These are phyloP conservation scores for Agonum fuliginosum DNA, from an alignment of 2,888 invertebrate species.

Conservation along the genomic window DNA sequence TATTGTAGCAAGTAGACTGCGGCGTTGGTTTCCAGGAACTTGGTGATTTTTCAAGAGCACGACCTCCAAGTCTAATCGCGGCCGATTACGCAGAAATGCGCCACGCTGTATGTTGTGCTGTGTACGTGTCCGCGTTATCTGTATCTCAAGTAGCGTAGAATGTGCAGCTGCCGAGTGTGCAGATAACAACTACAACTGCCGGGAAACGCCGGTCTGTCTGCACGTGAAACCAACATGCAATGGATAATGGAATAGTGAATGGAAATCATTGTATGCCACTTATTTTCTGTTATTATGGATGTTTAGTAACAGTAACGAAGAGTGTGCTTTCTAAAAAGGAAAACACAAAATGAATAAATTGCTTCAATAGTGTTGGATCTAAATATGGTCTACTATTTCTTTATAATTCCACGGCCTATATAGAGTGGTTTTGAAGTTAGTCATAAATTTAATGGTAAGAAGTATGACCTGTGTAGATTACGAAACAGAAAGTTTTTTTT, in stretches of 20 bases:
- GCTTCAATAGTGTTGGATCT: no score
- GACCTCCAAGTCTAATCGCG: conserved; percentile 11
- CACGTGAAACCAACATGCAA: neutral
- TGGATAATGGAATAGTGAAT: neutral
- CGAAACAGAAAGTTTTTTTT: no score
- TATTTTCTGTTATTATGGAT: no score
- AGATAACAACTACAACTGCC: neutral
- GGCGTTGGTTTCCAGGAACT: conserved; percentile 14
- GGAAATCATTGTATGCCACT: no score
- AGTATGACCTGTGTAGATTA: no score
- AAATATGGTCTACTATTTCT: no score
- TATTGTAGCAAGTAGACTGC: neutral
- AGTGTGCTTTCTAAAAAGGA: no score
- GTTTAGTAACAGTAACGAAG: no score
- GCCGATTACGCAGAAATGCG: conserved; percentile 40
- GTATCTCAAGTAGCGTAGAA: neutral
- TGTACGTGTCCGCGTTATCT: neutral
- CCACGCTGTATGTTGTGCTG: conserved; percentile 3
- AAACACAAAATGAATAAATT: no score
- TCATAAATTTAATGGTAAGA: no score
- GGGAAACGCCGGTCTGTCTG: neutral
- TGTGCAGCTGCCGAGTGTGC: neutral
- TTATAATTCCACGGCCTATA: no score
- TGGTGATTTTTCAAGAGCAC: conserved; percentile 33
- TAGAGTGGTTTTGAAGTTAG: no score